Base-by-base conservation (phyloP, 2,113 vertebrate genomes). In the Coryphaenoides rupestris region DNA sequence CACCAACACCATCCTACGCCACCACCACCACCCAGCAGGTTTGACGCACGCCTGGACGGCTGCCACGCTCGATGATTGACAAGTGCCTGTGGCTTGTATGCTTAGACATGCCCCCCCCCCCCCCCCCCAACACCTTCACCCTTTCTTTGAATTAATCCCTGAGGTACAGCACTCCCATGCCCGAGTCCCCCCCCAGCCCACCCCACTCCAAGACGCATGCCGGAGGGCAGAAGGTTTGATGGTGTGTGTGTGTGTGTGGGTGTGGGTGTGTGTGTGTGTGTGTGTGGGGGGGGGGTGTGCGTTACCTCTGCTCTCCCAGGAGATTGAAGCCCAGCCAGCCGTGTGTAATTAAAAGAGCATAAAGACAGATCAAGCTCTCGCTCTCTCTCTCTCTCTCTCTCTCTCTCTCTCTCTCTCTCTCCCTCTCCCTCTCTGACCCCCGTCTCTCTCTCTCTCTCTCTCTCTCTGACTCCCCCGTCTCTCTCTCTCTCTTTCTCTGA, bases 331-430 rank as follows among this genome's bases (percentile, higher is more conserved):
- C 73, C 22, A 62, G 65, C 69, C 84, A 75, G 73, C 60, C 70
- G 40, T 69, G 75, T 81, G 75, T 82, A 86, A 87, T 88, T 88
- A 81, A 82, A 82, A 74, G 74, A 21, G 53, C 76, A 72, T 75
- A 64, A 79, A 80, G 72, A 63, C 64, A 71, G 80, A 77, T 79
- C 65, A 77, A 58, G 68, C 65, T 66, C 68, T 40, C 33, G 9
- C 13, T 7, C 33, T 40, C 33, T 26, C 24, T 40, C 47, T 17
- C 16, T 5, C 15, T 13, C 5, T 1, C 47, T 50, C n/a, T 40
- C 33, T 40, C 33, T 40, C 33, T 40, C 33, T 40, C 13, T 7
- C 33, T 40, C 33, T 26, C 24, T 40, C 47, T 17, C 16, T 5
- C 15, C n/a, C 5, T 1, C 47, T 50, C n/a, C 13, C 33, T 40